Evolutionary conservation across 2,797 vertebrate genomes (phyloP), one percentile per base, ranked within the genome.

Genomic region (Meriones psammophilus): DNA sequence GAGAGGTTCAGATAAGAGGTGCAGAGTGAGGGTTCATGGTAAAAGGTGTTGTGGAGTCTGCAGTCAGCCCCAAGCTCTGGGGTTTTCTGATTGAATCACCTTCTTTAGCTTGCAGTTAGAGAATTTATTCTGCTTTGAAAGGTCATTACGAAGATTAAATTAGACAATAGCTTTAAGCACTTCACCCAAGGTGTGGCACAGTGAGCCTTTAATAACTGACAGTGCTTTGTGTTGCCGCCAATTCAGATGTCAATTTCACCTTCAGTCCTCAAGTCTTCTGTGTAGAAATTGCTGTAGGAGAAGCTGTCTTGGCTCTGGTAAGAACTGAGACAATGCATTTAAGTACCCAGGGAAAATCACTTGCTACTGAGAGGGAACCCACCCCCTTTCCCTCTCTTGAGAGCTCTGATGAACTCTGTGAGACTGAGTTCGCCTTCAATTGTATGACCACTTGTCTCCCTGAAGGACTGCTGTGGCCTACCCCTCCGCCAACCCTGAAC

Each of bases 11-110:
- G n/a, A 10, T 2, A 73, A 56, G 68, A 15, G 22, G 20, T 20
- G 1, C 1, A 4, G 8, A 0, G 4, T 12, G 17, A 39, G 26
- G 8, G 26, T 8, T 15, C 20, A 0, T 20, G 22, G 39, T 8
- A 83, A 80, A 39, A 76, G 39, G 30, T 10, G 26, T 0, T 0
- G 9, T 33, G 56, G 8, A 3, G 4, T 39, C 28, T 79, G 5
- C 42, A 22, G 28, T 94, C 50, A 58, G 58, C 15, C 14, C 56
- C 18, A 46, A 0, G 85, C 78, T 78, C 89, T 28, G 17, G 0
- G 24, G 68, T 8, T 15, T 69, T 28, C 42, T n/a, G 6, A 24
- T 71, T 42, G 0, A 15, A 18, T 89, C 56, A 62, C 80, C 33
- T 46, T 88, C 30, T 42, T 83, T 87, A 76, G 88, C 39, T 39